phyloP scores from a whole-genome alignment of 1,140 invertebrate genomes.

The Matsumurasca onukii region DNA sequence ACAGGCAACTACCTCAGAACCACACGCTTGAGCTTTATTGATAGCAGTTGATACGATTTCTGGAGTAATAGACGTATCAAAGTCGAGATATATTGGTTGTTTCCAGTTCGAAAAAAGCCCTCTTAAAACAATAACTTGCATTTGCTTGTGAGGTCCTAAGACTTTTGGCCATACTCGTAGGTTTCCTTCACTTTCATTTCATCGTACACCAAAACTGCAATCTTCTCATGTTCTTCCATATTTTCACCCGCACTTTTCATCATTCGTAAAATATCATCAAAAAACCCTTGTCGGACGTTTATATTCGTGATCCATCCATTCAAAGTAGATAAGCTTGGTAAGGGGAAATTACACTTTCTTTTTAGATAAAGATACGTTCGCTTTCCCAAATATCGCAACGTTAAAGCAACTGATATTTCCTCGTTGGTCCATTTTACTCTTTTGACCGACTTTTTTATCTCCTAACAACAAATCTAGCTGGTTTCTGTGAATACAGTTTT shows the following conservation, averaged over 20 bases:
- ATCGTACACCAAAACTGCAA: constrained; percentile 43
- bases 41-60: constrained; percentile 43
- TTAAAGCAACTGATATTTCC: background rate
- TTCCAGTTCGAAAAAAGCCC: constrained; percentile 47
- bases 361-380: background rate
- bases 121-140: constrained; percentile 45
- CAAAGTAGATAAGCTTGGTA: constrained; percentile 17
- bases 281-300: constrained; percentile 28
- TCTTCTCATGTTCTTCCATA: constrained; percentile 19
- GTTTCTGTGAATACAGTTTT: background rate
- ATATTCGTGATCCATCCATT: constrained; percentile 25
- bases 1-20: constrained; percentile 44
- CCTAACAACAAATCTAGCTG: background rate
- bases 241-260: constrained; percentile 31
- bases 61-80: constrained; percentile 47
- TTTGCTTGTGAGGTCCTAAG: constrained; percentile 44
- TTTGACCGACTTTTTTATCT: background rate
- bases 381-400: background rate
- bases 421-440: background rate
- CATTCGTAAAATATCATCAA: constrained; percentile 33
- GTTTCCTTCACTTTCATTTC: constrained; percentile 44
- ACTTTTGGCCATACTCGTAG: constrained; percentile 48
- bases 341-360: constrained; percentile 7
- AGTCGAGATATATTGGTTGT: constrained; percentile 46
- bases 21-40: constrained; percentile 39